phyloP scores from a whole-genome alignment of 2,888 invertebrate species.

The Amphipyra berbera region DNA sequence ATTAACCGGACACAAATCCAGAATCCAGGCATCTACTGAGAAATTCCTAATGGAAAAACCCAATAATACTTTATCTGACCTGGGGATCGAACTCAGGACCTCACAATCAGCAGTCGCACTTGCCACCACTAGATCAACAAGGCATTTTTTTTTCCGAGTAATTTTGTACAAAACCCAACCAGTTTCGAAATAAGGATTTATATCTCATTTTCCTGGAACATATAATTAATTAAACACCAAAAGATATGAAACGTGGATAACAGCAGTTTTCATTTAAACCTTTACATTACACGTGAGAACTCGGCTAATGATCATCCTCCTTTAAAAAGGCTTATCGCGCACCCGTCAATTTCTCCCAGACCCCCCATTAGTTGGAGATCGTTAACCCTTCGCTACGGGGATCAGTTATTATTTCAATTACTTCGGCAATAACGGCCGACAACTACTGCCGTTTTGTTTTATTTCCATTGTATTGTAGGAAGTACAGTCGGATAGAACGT shows the following conservation, averaged over 20 bases:
- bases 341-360: slow-evolving; percentile 44
- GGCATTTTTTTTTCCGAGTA: too few relatives aligned
- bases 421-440: slow-evolving; percentile 40
- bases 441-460: slow-evolving; percentile 51
- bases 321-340: slow-evolving; percentile 56
- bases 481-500: slow-evolving; percentile 30
- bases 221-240: slow-evolving; percentile 44
- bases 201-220: slow-evolving; percentile 14
- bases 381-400: slow-evolving; percentile 55
- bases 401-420: slow-evolving; percentile 69
- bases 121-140: too few relatives aligned
- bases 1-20: too few relatives aligned
- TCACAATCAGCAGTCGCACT: too few relatives aligned
- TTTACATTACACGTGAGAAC: slow-evolving; percentile 31
- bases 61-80: too few relatives aligned
- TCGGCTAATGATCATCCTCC: slow-evolving; percentile 38
- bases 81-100: too few relatives aligned
- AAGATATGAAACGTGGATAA: slow-evolving; percentile 39
- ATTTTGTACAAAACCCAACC: too few relatives aligned
- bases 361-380: slow-evolving; percentile 58
- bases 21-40: too few relatives aligned
- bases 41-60: too few relatives aligned
- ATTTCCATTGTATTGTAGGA: slow-evolving; percentile 41
- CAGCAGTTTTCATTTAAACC: slow-evolving; percentile 43
- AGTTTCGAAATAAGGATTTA: neutral